Base-by-base conservation (phyloP, 2,797 vertebrate species). In the Xenops minutus region DNA sequence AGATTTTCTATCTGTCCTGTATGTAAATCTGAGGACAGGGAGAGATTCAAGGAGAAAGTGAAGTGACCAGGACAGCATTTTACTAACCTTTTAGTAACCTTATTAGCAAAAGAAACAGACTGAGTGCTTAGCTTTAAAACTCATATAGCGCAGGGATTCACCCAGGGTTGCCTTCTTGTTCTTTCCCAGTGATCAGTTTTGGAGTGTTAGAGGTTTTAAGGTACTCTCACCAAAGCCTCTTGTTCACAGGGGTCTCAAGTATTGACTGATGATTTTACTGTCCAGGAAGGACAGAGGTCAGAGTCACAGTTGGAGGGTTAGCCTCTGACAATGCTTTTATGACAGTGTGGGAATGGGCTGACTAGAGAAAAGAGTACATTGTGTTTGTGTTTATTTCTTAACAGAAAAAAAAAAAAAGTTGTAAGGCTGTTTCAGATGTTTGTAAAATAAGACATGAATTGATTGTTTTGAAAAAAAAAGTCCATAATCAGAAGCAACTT, bases 201-300 rank as follows among this genome's bases (percentile, higher is more conserved):
- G 18, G n/a, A 81, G 10, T 3, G 0, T n/a, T 90, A 64, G 29
- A 75, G n/a, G 24, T 63, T 91, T 73, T 87, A 79, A 39, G 43
- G 16, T 66, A 22, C 51, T 76, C 18, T 66, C 74, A 73, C 59
- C 84, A 95, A 92, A 89, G 67, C 17, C 73, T 24, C 36, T 56
- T 92, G 52, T 93, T 93, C 91, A 30, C 62, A 64, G 29, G 32
- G 14, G 41, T 92, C 82, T 93, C 72, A 80, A 82, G 41, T 89
- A 80, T 19, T 94, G 89, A 94, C 61, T 87, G 84, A 93, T 85
- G 79, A 22, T 85, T 92, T 96, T 92, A 76, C 78, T 76, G 81
- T 87, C 78, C 75, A 21, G 81, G 85, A 92, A 95, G 79, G 82
- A 82, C 93, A 93, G 64, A 92, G 93, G 89, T 92, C 95, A 95